Evolutionary conservation across 1,140 invertebrate genomes (phyloP), one percentile per base, ranked within the genome.

Genomic region (Drosophila orosa): DNA sequence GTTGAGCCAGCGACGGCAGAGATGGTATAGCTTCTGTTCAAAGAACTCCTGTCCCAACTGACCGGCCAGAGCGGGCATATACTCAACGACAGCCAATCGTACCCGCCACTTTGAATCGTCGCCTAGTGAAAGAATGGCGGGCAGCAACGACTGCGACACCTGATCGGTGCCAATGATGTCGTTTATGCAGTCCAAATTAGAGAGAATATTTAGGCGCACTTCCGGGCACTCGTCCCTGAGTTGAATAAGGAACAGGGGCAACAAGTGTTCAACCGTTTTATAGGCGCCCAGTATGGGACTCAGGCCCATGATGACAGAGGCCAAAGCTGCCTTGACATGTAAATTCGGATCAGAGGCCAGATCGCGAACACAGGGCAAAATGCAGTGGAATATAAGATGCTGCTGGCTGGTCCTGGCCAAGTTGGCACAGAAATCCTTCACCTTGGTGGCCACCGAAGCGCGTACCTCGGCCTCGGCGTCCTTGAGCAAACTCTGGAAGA

Each of bases 71-170:
- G 99, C 94, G 15, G 99, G 99, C 98, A 99, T 99, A 92, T 99
- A 99, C 92, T 99, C 98, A 58, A 94, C 94, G 67, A 94, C 92
- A 94, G 97, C 99, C 39, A 99, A 94, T 58, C 99, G 95, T 1
- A 99, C 99, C 72, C 99, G 94, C 99, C 99, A 99, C 93, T 99
- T 99, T 8, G 97, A 97, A 92, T 99, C 99, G 92, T 99, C 98
- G 7, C 99, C 99, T 65, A 99, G 93, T 92, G 99, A 98, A 9
- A 99, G 98, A 74, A 99, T 99, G 25, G 99, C 99, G 15, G 99
- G 99, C 42, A 99, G 93, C 17, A 99, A 94, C 5, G 97, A 99
- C 93, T 99, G 90, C n/a, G 95, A 96, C 4, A 96, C 90, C 85
- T 97, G 97, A 91, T 98, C 96, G 78, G 98, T 98, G 47, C 99